phyloP scores from a whole-genome alignment of 2,797 vertebrate genomes.

The Danio kyathit region DNA sequence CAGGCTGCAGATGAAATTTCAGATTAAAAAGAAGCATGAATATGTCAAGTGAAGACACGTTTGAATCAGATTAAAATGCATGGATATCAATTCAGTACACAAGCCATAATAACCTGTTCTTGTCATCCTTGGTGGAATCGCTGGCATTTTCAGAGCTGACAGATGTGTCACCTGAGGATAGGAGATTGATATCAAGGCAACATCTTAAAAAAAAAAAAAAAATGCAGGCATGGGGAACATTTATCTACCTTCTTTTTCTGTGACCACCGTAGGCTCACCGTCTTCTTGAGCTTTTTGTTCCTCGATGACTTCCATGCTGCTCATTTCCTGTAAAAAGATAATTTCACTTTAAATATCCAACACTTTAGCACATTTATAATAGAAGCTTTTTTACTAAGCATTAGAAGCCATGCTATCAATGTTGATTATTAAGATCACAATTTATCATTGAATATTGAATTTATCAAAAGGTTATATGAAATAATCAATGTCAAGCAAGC shows the following conservation, averaged over 20 bases:
- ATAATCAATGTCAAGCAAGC: no score
- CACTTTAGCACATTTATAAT: not conserved
- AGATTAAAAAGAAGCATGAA: conserved; percentile 12
- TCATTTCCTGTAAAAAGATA: conserved; percentile 70
- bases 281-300: conserved; percentile 68
- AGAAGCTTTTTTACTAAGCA: not conserved
- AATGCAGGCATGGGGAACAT: not conserved
- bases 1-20: conserved; percentile 74
- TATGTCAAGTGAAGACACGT: not conserved
- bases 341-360: not conserved
- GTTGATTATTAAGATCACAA: not conserved
- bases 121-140: conserved; percentile 66
- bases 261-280: conserved; percentile 53
- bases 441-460: not conserved
- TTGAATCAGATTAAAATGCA: not conserved
- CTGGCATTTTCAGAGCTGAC: conserved; percentile 61
- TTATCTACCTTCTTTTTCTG: conserved; percentile 72
- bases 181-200: not conserved
- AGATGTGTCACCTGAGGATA: conserved; percentile 67
- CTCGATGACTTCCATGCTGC: conserved; percentile 65
- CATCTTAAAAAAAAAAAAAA: not conserved
- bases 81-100: conserved; percentile 15
- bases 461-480: no score
- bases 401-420: not conserved
- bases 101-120: conserved; percentile 66